phyloP scores from a whole-genome alignment of 2,888 invertebrate genomes.

The Hemaris fuciformis region DNA sequence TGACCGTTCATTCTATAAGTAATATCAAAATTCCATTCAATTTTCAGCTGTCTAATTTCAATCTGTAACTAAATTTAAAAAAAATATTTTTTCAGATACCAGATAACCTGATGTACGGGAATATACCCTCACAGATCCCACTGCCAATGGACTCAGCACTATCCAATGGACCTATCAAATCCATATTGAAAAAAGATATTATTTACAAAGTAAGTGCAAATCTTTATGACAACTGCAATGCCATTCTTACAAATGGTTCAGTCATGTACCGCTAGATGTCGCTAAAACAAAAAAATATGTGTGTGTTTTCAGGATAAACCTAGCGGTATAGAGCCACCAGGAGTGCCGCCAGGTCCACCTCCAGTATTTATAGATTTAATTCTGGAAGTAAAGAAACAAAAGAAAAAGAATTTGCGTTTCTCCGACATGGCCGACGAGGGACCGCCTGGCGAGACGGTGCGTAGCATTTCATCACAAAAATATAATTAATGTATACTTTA shows the following conservation, averaged over 20 bases:
- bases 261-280: neutral
- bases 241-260: neutral
- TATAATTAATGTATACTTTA: too few relatives aligned
- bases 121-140: constrained; percentile 81
- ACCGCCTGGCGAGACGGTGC: constrained; percentile 69
- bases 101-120: constrained; percentile 70
- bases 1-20: too few relatives aligned
- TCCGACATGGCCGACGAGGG: constrained; percentile 81
- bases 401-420: constrained; percentile 83
- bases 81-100: constrained; percentile 70
- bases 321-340: constrained; percentile 85
- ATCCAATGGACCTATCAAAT: constrained; percentile 78
- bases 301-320: constrained; percentile 59
- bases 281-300: neutral
- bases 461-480: constrained; percentile 24
- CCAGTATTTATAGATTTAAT: constrained; percentile 84
- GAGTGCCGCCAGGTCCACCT: constrained; percentile 93
- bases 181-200: constrained; percentile 89
- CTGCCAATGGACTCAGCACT: constrained; percentile 71
- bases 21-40: too few relatives aligned
- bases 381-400: constrained; percentile 46
- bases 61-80: too few relatives aligned
- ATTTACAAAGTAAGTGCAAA: constrained; percentile 67
- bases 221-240: neutral
- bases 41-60: too few relatives aligned